Evolutionary conservation across 2,113 vertebrate species (phyloP), one percentile per base, ranked within the genome.

Genomic region (Micronycteris hirsuta): DNA sequence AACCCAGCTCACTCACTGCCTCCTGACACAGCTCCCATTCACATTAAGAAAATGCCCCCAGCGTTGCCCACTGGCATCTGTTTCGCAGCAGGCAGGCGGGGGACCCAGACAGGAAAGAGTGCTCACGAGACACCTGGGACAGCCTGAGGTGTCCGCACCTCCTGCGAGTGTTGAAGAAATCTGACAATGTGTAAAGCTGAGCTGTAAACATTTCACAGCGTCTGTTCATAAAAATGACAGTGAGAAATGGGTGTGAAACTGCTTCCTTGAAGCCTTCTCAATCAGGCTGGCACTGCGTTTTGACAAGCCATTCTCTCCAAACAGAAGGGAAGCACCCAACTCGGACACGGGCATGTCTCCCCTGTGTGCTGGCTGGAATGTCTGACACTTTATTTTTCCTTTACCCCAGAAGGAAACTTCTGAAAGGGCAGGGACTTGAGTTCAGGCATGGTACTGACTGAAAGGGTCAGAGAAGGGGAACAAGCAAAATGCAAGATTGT

Each of bases 221-320:
- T 73, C 89, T 95, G 78, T 49, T 74, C 89, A 36, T 49, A 31
- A 73, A 83, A 49, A 68, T 28, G 61, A 82, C 8, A 12, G 74
- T 65, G 80, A 41, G 61, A 89, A 92, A 58, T 0, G 13, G 52
- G 22, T 65, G 73, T 24, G 52, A 92, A 87, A n/a, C 92, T 2
- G 0, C 89, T 41, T 81, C 80, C 65, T 58, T 65, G 49, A 83
- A 58, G 86, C 36, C 67, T 11, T 47, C 28, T 26, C 68, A 7
- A 6, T 45, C 9, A 14, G 19, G 28, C 45, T 7, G 31, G 67
- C 65, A 14, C 19, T 38, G 26, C 68, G 77, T 96, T 92, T 36
- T 92, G 94, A 95, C 96, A 91, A 80, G 85, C 38, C 61, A 63
- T 65, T 87, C 77, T 94, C 86, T 84, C 14, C 0, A 86, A 90